Conservation (phyloP, 2,888 invertebrate genomes). For the Drosophila mettleri region DNA sequence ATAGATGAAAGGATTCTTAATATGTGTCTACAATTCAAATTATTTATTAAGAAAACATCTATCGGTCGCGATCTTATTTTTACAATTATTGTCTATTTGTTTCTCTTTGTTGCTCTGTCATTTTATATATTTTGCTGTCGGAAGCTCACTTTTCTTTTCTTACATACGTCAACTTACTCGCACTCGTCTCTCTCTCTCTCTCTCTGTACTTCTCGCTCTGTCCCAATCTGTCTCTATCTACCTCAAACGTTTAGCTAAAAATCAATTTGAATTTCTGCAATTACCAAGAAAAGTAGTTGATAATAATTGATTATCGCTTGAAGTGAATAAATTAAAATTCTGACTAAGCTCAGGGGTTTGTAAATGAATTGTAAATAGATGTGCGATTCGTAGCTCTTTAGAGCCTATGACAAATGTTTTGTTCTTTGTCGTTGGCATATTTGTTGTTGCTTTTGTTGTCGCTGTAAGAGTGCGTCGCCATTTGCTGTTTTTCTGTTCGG, state of each 20-base stretch:
- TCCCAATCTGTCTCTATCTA: neutral
- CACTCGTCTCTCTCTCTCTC: neutral
- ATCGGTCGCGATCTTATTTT: too few species aligned
- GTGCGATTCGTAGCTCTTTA: neutral
- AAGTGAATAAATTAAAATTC: neutral
- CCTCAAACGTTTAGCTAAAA: too few species aligned
- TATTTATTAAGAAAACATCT: too few species aligned
- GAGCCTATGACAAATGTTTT: slow-evolving; percentile 31
- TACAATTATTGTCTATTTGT: too few species aligned
- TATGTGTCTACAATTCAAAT: too few species aligned
- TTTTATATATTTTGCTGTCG: too few species aligned
- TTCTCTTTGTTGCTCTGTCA: neutral
- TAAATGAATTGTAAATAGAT: slow-evolving; percentile 1
- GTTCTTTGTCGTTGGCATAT: slow-evolving; percentile 4
- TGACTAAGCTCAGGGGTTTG: neutral
- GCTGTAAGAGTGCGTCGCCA: slow-evolving; percentile 23
- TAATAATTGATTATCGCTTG: neutral
- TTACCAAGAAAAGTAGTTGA: neutral
- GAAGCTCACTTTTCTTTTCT: neutral
- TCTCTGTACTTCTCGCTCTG: neutral
- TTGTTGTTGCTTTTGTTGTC: slow-evolving; percentile 13
- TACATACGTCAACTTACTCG: too few species aligned
- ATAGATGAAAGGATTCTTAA: too few species aligned
- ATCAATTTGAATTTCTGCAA: neutral
- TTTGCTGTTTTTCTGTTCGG: slow-evolving; percentile 29